Conservation (phyloP, 2,888 invertebrate genomes). For the Nyleta sp. region DNA sequence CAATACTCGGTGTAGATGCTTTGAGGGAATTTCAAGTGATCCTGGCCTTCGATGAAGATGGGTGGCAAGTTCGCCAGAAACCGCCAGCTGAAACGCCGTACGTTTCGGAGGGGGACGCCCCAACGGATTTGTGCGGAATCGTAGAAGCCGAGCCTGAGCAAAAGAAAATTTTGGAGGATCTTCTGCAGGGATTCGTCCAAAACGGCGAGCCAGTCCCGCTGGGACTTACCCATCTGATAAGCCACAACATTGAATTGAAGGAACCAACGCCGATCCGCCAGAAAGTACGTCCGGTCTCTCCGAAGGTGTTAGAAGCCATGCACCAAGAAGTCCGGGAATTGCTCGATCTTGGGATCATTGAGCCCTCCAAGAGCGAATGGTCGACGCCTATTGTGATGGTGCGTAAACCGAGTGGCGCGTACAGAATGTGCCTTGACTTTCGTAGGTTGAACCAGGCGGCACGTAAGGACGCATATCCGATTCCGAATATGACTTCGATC, state of each 20-base stretch:
- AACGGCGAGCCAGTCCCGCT: not conserved
- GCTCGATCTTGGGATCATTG: not conserved
- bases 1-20: no score
- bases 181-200: not conserved
- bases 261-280: no score
- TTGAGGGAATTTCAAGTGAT: not conserved
- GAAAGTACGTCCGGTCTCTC: not conserved
- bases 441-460: not conserved
- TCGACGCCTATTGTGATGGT: no score
- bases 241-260: not conserved
- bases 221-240: not conserved
- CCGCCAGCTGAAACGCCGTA: not conserved
- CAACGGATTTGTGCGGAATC: no score
- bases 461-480: no score
- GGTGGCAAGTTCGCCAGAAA: no score
- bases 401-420: no score
- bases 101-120: no score
- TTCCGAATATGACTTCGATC: conserved; percentile 4
- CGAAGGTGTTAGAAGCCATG: conserved; percentile 1
- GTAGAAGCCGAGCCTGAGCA: no score
- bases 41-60: not conserved
- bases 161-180: no score
- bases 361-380: not conserved
- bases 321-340: conserved; percentile 7
- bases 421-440: conserved; percentile 3